phyloP scores from a whole-genome alignment of 2,797 vertebrate genomes.

The Micropoecilia bifurca region DNA sequence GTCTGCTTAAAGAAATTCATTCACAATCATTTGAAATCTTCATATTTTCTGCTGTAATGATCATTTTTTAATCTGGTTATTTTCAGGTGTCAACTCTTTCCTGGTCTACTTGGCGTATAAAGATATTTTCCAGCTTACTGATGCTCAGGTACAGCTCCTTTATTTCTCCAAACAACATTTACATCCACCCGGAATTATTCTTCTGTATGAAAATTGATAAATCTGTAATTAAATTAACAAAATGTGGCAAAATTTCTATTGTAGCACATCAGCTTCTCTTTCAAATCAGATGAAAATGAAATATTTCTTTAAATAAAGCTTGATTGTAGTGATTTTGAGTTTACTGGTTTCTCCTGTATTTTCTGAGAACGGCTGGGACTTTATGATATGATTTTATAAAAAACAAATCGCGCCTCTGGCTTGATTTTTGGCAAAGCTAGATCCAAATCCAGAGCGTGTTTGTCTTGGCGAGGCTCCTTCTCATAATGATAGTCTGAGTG shows the following conservation, averaged over 20 bases:
- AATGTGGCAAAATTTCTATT: not conserved
- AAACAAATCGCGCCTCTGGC: slow-evolving; percentile 13
- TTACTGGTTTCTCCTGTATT: not conserved
- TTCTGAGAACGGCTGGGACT: not conserved
- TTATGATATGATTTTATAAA: not conserved
- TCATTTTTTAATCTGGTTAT: slow-evolving; percentile 17
- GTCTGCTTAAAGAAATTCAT: not conserved
- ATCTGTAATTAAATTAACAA: not conserved
- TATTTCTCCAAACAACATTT: slow-evolving; percentile 1
- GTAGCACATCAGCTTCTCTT: not conserved
- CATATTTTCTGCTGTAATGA: not conserved
- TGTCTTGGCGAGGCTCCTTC: not conserved
- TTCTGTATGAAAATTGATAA: slow-evolving; percentile 2
- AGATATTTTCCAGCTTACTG: slow-evolving; percentile 94
- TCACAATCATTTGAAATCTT: not conserved
- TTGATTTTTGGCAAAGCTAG: slow-evolving; percentile 10
- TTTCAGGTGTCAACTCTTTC: slow-evolving; percentile 95
- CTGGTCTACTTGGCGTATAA: slow-evolving; percentile 98
- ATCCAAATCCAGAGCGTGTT: slow-evolving; percentile 31
- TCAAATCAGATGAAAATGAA: not conserved
- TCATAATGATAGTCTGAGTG: not conserved
- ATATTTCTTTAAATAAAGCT: not conserved
- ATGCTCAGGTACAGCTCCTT: slow-evolving; percentile 88
- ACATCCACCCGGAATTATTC: not conserved
- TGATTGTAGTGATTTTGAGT: not conserved